Percentiles rank a stretch among this genome's conserved stretches.
Evolutionary conservation across 2,113 vertebrate genomes (phyloP).

Genomic region (Pollimyrus isidori): DNA sequence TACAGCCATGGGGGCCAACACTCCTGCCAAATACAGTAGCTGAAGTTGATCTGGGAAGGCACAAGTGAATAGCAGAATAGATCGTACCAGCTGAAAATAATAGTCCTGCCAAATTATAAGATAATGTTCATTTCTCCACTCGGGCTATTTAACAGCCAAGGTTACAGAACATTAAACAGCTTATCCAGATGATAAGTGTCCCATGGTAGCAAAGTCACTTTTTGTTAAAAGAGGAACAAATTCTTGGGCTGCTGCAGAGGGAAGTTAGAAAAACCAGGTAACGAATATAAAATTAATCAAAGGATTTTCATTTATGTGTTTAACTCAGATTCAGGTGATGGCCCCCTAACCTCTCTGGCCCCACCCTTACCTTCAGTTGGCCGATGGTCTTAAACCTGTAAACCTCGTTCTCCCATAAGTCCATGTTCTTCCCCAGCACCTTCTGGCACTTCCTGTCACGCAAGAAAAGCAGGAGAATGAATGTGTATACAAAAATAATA

Average conservation of each 20-base stretch:
- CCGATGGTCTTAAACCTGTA: slow-evolving; percentile 96
- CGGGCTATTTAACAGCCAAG: neutral
- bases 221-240: neutral
- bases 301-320: neutral
- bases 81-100: neutral
- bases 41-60: slow-evolving; percentile 48
- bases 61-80: neutral
- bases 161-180: neutral
- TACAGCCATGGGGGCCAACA: neutral
- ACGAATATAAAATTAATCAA: neutral
- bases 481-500: neutral
- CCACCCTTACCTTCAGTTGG: slow-evolving; percentile 79
- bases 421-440: slow-evolving; percentile 96
- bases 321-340: neutral
- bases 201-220: neutral
- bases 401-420: slow-evolving; percentile 97
- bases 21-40: neutral
- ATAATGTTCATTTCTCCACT: neutral
- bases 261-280: neutral
- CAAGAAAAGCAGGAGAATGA: slow-evolving; percentile 12
- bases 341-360: neutral
- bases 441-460: slow-evolving; percentile 89
- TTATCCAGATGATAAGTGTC: neutral
- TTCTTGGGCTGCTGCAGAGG: neutral
- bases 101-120: neutral